Base-by-base conservation (phyloP, 2,888 invertebrate genomes). In the Antheraea assamensis region DNA sequence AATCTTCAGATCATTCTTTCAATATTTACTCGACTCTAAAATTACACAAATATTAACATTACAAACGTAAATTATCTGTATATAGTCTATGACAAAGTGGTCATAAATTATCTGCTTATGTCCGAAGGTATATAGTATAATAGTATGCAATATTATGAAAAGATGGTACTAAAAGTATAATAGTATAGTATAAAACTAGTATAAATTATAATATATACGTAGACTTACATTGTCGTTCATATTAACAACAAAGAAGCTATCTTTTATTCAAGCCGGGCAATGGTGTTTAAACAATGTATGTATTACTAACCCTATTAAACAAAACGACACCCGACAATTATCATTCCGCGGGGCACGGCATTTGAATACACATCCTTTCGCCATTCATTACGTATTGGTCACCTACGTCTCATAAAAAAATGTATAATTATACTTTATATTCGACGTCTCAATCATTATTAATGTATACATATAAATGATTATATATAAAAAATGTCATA, bases 381-480 rank as follows among this genome's bases (percentile, higher is more conserved):
- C 4, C 19, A 24, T 42, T 42, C 21, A 70, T 70, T 70, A 64
- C 27, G 42, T 70, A 47, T 24, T 47, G 42, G 70, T 70, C 70
- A 42, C 24, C 47, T 64, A 17, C 61, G 27, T 5, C 30, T 27
- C 27, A 64, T 64, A 30, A 64, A 30, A 64, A 42, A 30, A 27
- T 17, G 27, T 30, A 64, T 64, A 64, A 64, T 17, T 30, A 1
- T 15, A 3, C 30, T 64, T 64, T 64, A 64, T 30, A 64, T 64
- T 30, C 61, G 30, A 30, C 17, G 61, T 64, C 30, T 64, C 61
- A 58, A 58, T 58, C n/a, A n/a, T 58, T 58, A 64, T 64, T 64
- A 3, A 64, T 64, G 17, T 64, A 30, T 64, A 30, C 30, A 64
- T 17, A 64, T 64, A 64, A 30, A 30, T 64, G 30, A 17, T 58